Evolutionary conservation across 2,113 vertebrate species (phyloP), one percentile per base, ranked within the genome.

Genomic region (Ptychochromis oligacanthus): DNA sequence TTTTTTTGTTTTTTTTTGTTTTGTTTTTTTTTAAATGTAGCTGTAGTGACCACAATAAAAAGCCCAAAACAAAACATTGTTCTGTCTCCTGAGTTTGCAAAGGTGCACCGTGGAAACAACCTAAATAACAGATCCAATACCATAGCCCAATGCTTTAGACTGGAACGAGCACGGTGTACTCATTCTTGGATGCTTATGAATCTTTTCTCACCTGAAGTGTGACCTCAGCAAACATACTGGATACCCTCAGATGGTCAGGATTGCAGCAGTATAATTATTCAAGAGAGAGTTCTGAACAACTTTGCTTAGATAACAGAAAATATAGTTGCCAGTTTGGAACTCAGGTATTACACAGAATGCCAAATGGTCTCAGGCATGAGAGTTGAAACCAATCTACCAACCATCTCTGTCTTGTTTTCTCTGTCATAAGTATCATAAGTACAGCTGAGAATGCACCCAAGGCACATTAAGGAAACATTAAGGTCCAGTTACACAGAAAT

Each of bases 251-350:
- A 55, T 58, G 60, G 60, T 60, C 5, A 1, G 26, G 67, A 54
- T 5, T 54, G 67, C 67, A 72, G 46, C 67, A 72, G 46, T 54
- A 54, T 54, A 72, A 72, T 72, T 72, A 54, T 72, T 72, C 46
- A 54, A 54, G 67, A 10, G 67, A 72, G 46, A 54, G 26, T 72
- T 34, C 46, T 31, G 26, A 31, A 54, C 7, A 54, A 54, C 26
- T 72, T 72, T 36, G 36, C 36, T 36, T 36, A 36, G 36, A 6
- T 36, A 36, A 6, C 4, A 36, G 4, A 36, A 36, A 6, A 36
- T 12, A 46, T 4, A 14, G 70, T 75, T 38, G 49, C 70, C 49
- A 56, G 70, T 55, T 75, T 36, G 28, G 2, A 3, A 36, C 58
- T 40, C 57, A 72, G 64, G 70, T 54, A 80, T 52, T 62, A 6